Conservation (phyloP, 2,797 vertebrate genomes). For the Diplodus puntazzo region DNA sequence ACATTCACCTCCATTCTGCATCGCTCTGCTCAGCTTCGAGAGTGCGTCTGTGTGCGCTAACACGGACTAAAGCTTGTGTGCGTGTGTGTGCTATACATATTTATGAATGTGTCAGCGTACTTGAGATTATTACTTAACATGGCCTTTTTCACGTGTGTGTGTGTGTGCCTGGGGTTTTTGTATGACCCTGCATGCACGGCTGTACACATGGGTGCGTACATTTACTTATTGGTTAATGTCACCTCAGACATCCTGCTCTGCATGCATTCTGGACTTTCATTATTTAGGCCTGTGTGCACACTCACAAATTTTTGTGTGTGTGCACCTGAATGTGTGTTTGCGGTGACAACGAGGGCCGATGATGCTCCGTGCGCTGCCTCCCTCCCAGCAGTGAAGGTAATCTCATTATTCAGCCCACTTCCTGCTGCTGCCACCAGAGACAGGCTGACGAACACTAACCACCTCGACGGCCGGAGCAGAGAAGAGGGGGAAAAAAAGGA, state of each 20-base stretch:
- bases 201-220: background rate
- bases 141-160: constrained; percentile 1
- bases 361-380: constrained; percentile 57
- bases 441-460: constrained; percentile 78
- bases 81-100: constrained; percentile 39
- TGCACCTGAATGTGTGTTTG: constrained; percentile 21
- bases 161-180: background rate
- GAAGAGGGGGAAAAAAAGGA: background rate
- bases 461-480: constrained; percentile 63
- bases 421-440: constrained; percentile 81
- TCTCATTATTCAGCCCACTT: constrained; percentile 80
- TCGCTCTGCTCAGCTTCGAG: constrained; percentile 35
- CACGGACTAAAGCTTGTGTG: constrained; percentile 15
- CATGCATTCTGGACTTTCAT: constrained; percentile 24
- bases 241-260: constrained; percentile 7
- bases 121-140: constrained; percentile 32
- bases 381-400: constrained; percentile 61
- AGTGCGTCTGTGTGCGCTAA: constrained; percentile 24
- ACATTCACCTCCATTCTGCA: constrained; percentile 67
- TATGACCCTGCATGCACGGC: background rate
- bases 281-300: constrained; percentile 26
- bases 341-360: constrained; percentile 55
- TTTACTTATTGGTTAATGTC: constrained; percentile 9
- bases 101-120: constrained; percentile 27
- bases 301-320: constrained; percentile 1